Base-by-base conservation (phyloP, 2,113 vertebrate genomes). In the Lepus americanus region DNA sequence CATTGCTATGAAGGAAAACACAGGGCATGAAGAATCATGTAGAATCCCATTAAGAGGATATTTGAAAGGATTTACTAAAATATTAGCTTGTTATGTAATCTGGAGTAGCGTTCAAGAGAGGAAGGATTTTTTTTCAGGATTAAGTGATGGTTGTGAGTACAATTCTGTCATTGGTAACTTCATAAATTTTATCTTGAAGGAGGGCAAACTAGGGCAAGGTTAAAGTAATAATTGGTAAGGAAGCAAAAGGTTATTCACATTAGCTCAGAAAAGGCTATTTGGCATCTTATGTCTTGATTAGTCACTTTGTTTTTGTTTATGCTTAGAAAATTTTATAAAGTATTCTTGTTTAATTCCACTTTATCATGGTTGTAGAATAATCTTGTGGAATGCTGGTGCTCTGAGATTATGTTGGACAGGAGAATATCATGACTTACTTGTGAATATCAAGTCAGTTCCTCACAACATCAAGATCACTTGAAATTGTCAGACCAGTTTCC, bases 131-230 rank as follows among this genome's bases (percentile, higher is more conserved):
- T 67, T 39, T 22, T 87, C 49, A 61, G 20, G 31, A 82, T 59
- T 77, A 83, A 3, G 8, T 83, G 49, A 89, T 69, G 23, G n/a
- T 23, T 92, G 51, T 19, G 8, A 85, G 12, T 67, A 92, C 39
- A 92, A 70, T 64, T 76, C 25, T 66, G 73, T 64, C 12, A 79
- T 0, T 59, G 23, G 22, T 44, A 49, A 74, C 16, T 84, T 44
- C 64, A 23, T 61, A 76, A 69, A 67, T 90, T 79, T 80, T 69
- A 63, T 72, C 53, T 87, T 90, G 70, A 80, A 90, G 84, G 6
- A 92, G 23, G 8, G 11, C 13, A 69, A 59, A 69, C 22, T 63
- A 94, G 19, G 69, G 23, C 3, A 92, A 97, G 33, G 29, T 9
- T 87, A 87, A 87, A 73, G 29, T 39, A 89, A 2, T 64, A 61